Percentiles rank a stretch among this genome's conserved stretches.
These are phyloP conservation scores for Aplocera efformata DNA, from an alignment of 2,888 invertebrate genomes.

Conservation along the genomic window DNA sequence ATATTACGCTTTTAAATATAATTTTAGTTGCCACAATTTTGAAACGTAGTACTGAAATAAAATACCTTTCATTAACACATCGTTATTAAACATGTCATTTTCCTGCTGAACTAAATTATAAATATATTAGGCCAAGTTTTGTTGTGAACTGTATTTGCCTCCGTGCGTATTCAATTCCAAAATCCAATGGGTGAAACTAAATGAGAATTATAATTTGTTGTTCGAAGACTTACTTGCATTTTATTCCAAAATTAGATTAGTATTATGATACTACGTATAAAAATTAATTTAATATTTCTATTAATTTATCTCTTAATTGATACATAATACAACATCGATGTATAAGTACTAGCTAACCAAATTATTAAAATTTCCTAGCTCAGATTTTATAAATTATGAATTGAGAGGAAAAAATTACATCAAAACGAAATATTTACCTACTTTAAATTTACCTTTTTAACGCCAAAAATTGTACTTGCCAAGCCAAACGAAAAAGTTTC, in stretches of 20 bases:
- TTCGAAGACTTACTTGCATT: slow-evolving; percentile 15
- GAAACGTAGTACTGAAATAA: too few relatives aligned
- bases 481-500: too few relatives aligned
- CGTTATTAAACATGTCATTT: too few relatives aligned
- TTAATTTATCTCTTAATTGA: slow-evolving; percentile 7
- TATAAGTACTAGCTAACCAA: neutral
- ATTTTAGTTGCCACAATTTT: too few relatives aligned
- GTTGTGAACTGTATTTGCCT: too few relatives aligned
- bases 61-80: too few relatives aligned
- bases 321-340: slow-evolving; percentile 3
- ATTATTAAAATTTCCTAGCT: too few relatives aligned
- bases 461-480: too few relatives aligned
- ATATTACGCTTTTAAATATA: too few relatives aligned
- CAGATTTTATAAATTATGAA: too few relatives aligned
- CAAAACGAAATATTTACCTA: slow-evolving; percentile 27
- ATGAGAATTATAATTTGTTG: slow-evolving; percentile 11
- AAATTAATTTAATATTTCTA: slow-evolving; percentile 16
- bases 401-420: slow-evolving; percentile 8
- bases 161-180: neutral
- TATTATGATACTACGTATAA: slow-evolving; percentile 14
- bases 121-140: slow-evolving; percentile 20
- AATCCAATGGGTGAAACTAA: slow-evolving; percentile 2
- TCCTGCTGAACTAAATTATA: too few relatives aligned
- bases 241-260: slow-evolving; percentile 16
- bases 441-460: too few relatives aligned